A percentile compares a stretch with the other conserved stretches of the same genome.
Conservation (phyloP, 2,113 vertebrate species). For the Paratilapia polleni region DNA sequence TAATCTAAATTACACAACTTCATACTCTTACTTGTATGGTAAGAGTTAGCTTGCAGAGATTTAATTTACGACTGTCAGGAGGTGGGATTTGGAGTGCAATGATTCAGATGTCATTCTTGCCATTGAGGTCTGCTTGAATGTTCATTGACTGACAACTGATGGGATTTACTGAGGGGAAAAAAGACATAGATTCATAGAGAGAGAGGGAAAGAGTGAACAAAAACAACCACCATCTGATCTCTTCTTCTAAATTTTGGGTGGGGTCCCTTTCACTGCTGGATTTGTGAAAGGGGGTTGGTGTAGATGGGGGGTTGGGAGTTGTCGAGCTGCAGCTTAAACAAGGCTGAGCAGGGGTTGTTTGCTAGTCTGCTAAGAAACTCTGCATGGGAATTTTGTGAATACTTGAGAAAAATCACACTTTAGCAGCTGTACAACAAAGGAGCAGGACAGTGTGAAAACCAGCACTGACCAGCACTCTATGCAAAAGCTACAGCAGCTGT, state of each 20-base stretch:
- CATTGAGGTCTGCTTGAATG: background rate
- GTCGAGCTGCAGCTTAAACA: constrained; percentile 46
- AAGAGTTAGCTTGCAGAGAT: background rate
- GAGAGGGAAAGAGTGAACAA: constrained; percentile 6
- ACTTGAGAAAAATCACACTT: constrained; percentile 60
- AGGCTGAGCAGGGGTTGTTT: constrained; percentile 50
- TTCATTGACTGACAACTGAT: constrained; percentile 29
- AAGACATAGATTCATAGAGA: background rate
- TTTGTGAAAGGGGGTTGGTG: constrained; percentile 31
- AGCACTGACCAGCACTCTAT: constrained; percentile 18
- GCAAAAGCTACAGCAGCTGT: constrained; percentile 40
- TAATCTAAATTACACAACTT: background rate
- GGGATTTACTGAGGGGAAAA: background rate
- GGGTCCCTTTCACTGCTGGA: constrained; percentile 60
- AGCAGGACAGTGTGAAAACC: constrained; percentile 45
- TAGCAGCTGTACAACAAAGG: constrained; percentile 48
- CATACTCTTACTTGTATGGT: background rate
- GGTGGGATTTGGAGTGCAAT: constrained; percentile 5
- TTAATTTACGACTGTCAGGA: background rate
- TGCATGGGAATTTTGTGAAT: constrained; percentile 53
- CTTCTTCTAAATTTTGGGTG: constrained; percentile 64
- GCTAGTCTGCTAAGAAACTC: constrained; percentile 40
- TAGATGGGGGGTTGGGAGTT: constrained; percentile 55
- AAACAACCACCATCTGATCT: constrained; percentile 58
- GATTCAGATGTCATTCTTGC: background rate